Evolutionary conservation across 2,888 invertebrate species (phyloP), one percentile per base, ranked within the genome.

Genomic region (Cephonodes hylas): DNA sequence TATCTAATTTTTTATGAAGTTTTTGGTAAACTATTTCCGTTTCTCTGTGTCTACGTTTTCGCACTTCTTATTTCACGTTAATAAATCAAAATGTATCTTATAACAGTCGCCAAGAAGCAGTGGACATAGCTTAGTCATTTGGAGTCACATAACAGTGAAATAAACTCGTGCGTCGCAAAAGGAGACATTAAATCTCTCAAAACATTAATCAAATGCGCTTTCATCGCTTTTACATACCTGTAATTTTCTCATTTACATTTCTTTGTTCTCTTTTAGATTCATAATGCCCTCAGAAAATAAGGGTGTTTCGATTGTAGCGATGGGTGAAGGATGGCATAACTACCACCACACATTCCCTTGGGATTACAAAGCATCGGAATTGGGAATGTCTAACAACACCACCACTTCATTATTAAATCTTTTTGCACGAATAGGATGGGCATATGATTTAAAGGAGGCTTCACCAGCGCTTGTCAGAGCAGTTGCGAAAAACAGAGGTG

Each of bases 241-340:
- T n/a, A n/a, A 53, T 31, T 15, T 53, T 42, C 1, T 8, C 15
- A 15, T n/a, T 10, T 15, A 45, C n/a, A 18, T 20, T 15, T 3
- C 7, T 8, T 1, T 18, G 3, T 27, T 45, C 20, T 13, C n/a
- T 86, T 84, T 56, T 85, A 96, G 97, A 72, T 89, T 93, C 80
- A 96, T 98, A 74, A 96, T 95, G 82, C 97, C 98, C 0, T 91
- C 94, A 0, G 96, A 98, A 86, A 97, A 96, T 81, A 92, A 93
- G 68, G 87, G 93, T 0, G 97, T 98, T 0, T 94, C 97, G 0
- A 75, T 96, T 0, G 76, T 95, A 22, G 95, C 96, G 0, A 92
- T 96, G 86, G 97, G 97, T 0, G 97, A 97, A 84, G 98, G 98
- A 3, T 98, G 97, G 96, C 98, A 98, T 90, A 98, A 98, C 88